A percentile compares a stretch with the other conserved stretches of the same genome.
phyloP scores from a whole-genome alignment of 1,140 invertebrate genomes.

The Heliothis virescens region DNA sequence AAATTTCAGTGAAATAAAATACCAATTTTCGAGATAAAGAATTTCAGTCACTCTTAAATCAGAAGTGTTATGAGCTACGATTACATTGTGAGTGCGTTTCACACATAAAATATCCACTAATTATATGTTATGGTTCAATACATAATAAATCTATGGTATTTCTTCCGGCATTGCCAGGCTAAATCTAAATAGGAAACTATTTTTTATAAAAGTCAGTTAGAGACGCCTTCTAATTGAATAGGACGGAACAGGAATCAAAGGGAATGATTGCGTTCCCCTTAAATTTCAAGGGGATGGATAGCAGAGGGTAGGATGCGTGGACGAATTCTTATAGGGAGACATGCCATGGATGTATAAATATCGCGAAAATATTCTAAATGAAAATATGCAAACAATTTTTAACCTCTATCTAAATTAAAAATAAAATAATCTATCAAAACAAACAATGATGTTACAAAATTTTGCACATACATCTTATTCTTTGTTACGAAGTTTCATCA shows the following conservation, averaged over 20 bases:
- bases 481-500: constrained; percentile 23
- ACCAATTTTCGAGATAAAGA: not conserved
- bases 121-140: no score
- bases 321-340: constrained; percentile 77
- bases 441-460: not conserved
- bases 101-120: no score
- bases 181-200: constrained; percentile 58
- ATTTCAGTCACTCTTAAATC: no score
- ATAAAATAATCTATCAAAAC: not conserved
- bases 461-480: not conserved
- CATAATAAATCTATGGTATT: not conserved
- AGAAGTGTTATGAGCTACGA: no score
- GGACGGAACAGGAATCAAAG: constrained; percentile 84
- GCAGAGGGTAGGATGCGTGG: constrained; percentile 75
- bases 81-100: no score
- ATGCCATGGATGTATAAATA: constrained; percentile 56
- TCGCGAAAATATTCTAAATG: not conserved
- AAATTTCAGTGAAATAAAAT: not conserved
- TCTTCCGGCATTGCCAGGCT: not conserved
- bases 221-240: constrained; percentile 84
- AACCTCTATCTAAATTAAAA: not conserved
- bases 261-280: constrained; percentile 83
- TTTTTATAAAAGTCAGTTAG: constrained; percentile 74
- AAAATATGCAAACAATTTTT: not conserved
- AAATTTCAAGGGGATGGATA: constrained; percentile 71